Evolutionary conservation across 1,140 invertebrate genomes (phyloP).

Genomic region (Agraylea sexmaculata): DNA sequence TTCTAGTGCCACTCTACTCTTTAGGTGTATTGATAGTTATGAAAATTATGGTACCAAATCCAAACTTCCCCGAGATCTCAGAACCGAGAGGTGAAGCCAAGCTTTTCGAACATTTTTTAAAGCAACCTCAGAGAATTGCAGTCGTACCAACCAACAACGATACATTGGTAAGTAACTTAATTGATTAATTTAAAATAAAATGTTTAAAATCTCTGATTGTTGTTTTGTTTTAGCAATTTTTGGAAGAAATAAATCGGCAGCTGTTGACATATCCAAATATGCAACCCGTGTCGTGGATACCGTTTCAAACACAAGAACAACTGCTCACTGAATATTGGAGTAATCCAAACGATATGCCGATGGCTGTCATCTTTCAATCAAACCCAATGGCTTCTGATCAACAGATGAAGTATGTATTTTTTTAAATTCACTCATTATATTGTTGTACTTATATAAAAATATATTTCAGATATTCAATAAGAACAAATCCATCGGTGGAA

Average conservation of each 20-base stretch:
- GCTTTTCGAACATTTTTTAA: slow-evolving; percentile 48
- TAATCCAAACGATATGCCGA: slow-evolving; percentile 48
- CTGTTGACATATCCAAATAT: slow-evolving; percentile 39
- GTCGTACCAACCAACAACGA: slow-evolving; percentile 55
- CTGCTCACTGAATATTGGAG: slow-evolving; percentile 57
- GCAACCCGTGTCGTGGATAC: slow-evolving; percentile 48
- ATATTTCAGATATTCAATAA: slow-evolving; percentile 51
- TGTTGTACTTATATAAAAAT: slow-evolving; percentile 7
- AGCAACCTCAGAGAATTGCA: slow-evolving; percentile 50
- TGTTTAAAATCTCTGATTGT: too few species aligned
- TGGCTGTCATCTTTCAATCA: slow-evolving; percentile 53
- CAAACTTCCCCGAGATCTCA: slow-evolving; percentile 56
- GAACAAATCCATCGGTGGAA: slow-evolving; percentile 53
- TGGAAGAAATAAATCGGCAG: slow-evolving; percentile 46
- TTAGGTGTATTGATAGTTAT: slow-evolving; percentile 57
- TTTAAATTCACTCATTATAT: slow-evolving; percentile 5
- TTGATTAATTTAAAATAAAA: slow-evolving; percentile 1
- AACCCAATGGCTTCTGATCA: slow-evolving; percentile 38
- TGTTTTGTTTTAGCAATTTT: slow-evolving; percentile 46
- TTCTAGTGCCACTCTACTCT: slow-evolving; percentile 59
- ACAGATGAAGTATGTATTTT: slow-evolving; percentile 39
- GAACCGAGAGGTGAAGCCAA: slow-evolving; percentile 44
- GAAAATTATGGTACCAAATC: slow-evolving; percentile 58
- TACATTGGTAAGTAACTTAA: slow-evolving; percentile 40
- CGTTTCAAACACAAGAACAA: slow-evolving; percentile 53